Conservation (phyloP, 2,113 vertebrate species). For the Haemorhous mexicanus region DNA sequence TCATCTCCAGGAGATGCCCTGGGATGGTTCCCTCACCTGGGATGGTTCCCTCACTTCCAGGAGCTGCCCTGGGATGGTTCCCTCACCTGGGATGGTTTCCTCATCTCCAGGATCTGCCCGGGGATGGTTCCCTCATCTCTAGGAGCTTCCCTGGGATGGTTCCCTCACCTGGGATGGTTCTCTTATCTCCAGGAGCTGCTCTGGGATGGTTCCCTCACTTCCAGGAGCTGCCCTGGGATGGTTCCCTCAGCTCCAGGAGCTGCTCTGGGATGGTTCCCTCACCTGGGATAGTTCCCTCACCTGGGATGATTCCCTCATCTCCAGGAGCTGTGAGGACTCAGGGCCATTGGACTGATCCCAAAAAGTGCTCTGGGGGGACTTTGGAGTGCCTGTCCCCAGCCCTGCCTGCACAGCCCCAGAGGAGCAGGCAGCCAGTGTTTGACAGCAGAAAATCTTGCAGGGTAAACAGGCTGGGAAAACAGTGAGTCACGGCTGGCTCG, state of each 20-base stretch:
- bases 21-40: not conserved
- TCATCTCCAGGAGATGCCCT: too few relatives aligned
- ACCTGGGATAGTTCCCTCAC: too few relatives aligned
- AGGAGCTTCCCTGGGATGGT: too few relatives aligned
- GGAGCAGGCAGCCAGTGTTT: not conserved
- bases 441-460: not conserved
- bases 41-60: too few relatives aligned
- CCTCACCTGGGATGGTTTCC: too few relatives aligned
- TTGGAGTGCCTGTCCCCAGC: not conserved
- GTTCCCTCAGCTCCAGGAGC: too few relatives aligned
- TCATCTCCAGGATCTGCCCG: too few relatives aligned
- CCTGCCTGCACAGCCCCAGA: not conserved
- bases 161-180: not conserved
- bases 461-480: not conserved
- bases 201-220: too few relatives aligned
- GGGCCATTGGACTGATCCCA: fast-evolving
- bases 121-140: too few relatives aligned
- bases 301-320: not conserved
- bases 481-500: not conserved
- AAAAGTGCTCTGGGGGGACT: not conserved
- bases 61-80: too few relatives aligned
- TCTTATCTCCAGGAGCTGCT: not conserved
- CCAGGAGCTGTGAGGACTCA: not conserved
- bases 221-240: too few relatives aligned
- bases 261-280: too few relatives aligned